Percentiles rank a stretch among this genome's conserved stretches.
Evolutionary conservation across 1,140 invertebrate species (phyloP).

Genomic region (Elysia chlorotica): DNA sequence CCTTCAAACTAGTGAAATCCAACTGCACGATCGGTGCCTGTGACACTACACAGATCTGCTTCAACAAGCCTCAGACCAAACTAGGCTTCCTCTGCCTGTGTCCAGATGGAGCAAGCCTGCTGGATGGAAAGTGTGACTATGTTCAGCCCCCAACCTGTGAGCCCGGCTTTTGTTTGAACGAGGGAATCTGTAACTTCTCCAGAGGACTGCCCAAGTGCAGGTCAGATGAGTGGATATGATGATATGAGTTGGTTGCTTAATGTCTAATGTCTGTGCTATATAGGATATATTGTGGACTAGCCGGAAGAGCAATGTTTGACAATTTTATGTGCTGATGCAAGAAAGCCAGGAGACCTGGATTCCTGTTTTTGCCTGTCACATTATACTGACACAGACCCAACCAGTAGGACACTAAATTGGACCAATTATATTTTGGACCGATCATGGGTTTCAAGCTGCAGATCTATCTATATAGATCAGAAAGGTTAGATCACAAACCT

Average conservation of each 20-base stretch:
- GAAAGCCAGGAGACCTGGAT: constrained; percentile 66
- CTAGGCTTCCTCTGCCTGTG: constrained; percentile 68
- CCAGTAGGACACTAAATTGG: too few relatives aligned
- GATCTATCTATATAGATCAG: too few relatives aligned
- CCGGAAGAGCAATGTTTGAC: background rate
- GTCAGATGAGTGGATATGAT: constrained; percentile 27
- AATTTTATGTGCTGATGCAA: constrained; percentile 62
- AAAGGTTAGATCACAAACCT: too few relatives aligned
- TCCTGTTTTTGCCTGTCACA: too few relatives aligned
- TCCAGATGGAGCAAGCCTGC: constrained; percentile 65
- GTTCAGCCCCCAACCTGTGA: constrained; percentile 62
- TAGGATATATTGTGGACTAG: background rate
- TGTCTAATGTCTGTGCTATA: background rate
- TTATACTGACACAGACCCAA: too few relatives aligned
- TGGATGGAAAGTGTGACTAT: constrained; percentile 52
- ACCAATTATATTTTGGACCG: too few relatives aligned
- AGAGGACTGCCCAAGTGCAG: constrained; percentile 55
- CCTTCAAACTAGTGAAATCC: constrained; percentile 46
- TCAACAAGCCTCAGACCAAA: constrained; percentile 38
- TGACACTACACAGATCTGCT: constrained; percentile 28
- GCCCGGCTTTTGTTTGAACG: constrained; percentile 67
- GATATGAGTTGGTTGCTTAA: background rate
- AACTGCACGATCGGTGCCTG: constrained; percentile 55
- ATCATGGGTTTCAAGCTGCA: too few relatives aligned
- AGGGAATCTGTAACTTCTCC: constrained; percentile 64